phyloP scores from a whole-genome alignment of 1,140 invertebrate species.

The Drosophila novamexicana region DNA sequence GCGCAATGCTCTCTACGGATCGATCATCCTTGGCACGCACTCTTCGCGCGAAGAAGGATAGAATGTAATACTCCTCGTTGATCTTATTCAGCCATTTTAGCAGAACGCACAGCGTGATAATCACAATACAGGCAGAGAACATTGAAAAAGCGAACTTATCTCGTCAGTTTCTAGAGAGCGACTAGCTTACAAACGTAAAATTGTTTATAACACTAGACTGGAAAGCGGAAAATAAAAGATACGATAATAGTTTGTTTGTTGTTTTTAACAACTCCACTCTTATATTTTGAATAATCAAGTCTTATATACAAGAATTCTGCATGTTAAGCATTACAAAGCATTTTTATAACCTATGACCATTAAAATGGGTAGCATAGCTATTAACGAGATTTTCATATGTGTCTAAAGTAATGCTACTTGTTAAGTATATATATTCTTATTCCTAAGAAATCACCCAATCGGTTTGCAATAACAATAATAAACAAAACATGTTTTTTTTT shows the following conservation, averaged over 20 bases:
- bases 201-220: slow-evolving; percentile 8
- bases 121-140: slow-evolving; percentile 12
- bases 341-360: slow-evolving; percentile 1
- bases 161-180: slow-evolving; percentile 7
- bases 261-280: slow-evolving; percentile 4
- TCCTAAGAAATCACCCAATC: too few relatives aligned
- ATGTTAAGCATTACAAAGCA: slow-evolving; percentile 18
- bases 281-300: slow-evolving; percentile 12
- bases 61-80: slow-evolving; percentile 53
- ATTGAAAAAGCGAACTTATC: slow-evolving; percentile 12
- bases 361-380: neutral
- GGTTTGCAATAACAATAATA: too few relatives aligned
- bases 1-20: slow-evolving; percentile 25
- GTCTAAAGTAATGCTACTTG: too few relatives aligned
- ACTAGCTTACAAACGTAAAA: neutral
- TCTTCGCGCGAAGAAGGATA: slow-evolving; percentile 43
- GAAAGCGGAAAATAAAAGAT: neutral
- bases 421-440: too few relatives aligned
- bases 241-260: neutral
- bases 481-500: neutral
- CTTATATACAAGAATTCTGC: slow-evolving; percentile 10
- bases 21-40: slow-evolving; percentile 50
- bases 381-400: too few relatives aligned
- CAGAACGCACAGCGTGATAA: slow-evolving; percentile 32
- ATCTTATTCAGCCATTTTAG: slow-evolving; percentile 46